Evolutionary conservation across 1,140 invertebrate genomes (phyloP).

Genomic region (Halictus rubicundus): DNA sequence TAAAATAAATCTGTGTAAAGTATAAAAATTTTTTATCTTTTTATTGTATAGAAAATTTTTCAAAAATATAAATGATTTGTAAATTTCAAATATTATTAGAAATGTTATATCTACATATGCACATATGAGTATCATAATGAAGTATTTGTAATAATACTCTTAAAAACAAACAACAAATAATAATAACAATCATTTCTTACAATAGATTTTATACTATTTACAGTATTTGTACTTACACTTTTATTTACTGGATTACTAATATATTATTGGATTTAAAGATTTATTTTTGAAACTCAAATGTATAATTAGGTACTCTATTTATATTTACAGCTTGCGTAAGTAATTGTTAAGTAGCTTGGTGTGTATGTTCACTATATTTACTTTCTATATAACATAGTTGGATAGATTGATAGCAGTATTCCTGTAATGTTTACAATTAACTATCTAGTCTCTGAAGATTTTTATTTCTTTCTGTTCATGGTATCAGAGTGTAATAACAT

Average conservation of each 20-base stretch:
- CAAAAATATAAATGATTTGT: neutral
- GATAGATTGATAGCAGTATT: neutral
- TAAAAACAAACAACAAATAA: too few species aligned
- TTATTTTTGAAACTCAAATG: neutral
- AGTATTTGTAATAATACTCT: neutral
- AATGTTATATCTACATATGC: neutral
- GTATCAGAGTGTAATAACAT: neutral
- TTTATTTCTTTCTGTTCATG: neutral
- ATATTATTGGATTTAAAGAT: neutral
- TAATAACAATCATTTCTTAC: too few species aligned
- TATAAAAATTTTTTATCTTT: neutral
- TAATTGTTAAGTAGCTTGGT: neutral
- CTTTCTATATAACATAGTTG: neutral
- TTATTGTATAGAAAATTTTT: neutral
- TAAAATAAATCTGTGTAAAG: neutral
- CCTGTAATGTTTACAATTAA: neutral
- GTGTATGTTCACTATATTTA: neutral
- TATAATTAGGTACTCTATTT: neutral
- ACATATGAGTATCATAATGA: neutral
- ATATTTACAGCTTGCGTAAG: neutral
- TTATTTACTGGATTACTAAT: neutral
- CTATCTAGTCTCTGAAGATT: neutral
- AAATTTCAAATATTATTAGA: neutral
- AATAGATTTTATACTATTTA: neutral
- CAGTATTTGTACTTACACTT: neutral